Conservation (phyloP, 2,797 vertebrate genomes). For the Lagorchestes hirsutus region DNA sequence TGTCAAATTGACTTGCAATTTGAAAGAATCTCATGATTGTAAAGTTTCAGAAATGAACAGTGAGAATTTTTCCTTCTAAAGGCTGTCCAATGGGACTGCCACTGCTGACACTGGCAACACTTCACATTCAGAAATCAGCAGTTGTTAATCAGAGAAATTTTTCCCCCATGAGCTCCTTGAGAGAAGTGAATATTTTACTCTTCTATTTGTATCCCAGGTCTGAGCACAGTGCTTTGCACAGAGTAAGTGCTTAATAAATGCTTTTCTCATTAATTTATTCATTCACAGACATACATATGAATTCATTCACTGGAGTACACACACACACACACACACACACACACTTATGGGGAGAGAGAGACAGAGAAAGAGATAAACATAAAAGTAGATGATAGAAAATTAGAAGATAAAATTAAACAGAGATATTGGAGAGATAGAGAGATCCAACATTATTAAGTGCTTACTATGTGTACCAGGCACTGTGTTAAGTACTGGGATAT, state of each 20-base stretch:
- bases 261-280: not conserved
- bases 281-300: not conserved
- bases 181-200: not conserved
- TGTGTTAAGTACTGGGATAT: not conserved
- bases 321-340: not conserved
- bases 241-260: not conserved
- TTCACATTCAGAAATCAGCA: not conserved
- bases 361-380: not conserved
- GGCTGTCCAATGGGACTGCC: not conserved
- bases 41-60: constrained; percentile 29
- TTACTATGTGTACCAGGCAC: not conserved
- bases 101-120: not conserved
- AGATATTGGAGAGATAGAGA: not conserved
- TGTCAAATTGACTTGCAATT: constrained; percentile 14
- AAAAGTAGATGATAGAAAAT: not conserved
- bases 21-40: constrained; percentile 22
- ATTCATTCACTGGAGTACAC: not conserved
- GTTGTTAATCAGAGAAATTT: not conserved
- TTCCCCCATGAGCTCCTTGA: not conserved
- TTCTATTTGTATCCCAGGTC: not conserved
- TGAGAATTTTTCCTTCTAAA: constrained; percentile 10
- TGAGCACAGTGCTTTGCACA: not conserved
- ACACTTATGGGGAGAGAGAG: no score
- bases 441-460: not conserved
- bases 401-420: not conserved